These are phyloP conservation scores for Iselma pallidipennis DNA, from an alignment of 2,888 invertebrate species.

Conservation along the genomic window DNA sequence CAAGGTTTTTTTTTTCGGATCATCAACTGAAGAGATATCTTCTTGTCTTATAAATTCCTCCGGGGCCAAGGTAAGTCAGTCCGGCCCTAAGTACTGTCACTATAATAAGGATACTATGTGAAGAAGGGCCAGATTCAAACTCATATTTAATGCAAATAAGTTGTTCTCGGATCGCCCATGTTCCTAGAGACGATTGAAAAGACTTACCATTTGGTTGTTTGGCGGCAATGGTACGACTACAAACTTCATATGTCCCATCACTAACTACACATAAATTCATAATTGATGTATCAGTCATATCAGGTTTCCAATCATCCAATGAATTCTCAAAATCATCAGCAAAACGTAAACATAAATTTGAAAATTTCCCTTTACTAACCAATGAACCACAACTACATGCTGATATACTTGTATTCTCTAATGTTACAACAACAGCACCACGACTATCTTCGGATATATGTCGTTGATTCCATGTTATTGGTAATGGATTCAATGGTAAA, in stretches of 20 bases:
- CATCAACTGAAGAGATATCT: too few species aligned
- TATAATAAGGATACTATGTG: too few species aligned
- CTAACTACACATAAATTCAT: conserved; percentile 97
- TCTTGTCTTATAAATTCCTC: too few species aligned
- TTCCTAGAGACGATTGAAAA: conserved; percentile 5
- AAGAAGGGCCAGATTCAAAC: too few species aligned
- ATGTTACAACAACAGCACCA: conserved; percentile 92
- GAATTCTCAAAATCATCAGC: conserved; percentile 97
- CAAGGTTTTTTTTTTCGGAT: too few species aligned
- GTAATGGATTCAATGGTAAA: conserved; percentile 83
- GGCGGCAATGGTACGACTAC: conserved; percentile 88
- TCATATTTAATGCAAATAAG: too few species aligned
- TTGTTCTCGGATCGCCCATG: too few species aligned
- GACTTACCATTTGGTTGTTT: conserved; percentile 72
- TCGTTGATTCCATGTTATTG: conserved; percentile 70
- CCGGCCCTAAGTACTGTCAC: too few species aligned
- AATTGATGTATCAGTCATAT: conserved; percentile 73
- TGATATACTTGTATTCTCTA: conserved; percentile 92
- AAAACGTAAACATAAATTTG: conserved; percentile 90
- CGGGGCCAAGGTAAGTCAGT: too few species aligned
- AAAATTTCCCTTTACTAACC: conserved; percentile 90
- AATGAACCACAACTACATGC: conserved; percentile 96
- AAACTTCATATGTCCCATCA: conserved; percentile 97
- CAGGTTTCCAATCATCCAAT: conserved; percentile 96
- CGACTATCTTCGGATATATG: conserved; percentile 78